A percentile compares a stretch with the other conserved stretches of the same genome.
Evolutionary conservation across 2,797 vertebrate species (phyloP).

Genomic region (Coilia nasus): DNA sequence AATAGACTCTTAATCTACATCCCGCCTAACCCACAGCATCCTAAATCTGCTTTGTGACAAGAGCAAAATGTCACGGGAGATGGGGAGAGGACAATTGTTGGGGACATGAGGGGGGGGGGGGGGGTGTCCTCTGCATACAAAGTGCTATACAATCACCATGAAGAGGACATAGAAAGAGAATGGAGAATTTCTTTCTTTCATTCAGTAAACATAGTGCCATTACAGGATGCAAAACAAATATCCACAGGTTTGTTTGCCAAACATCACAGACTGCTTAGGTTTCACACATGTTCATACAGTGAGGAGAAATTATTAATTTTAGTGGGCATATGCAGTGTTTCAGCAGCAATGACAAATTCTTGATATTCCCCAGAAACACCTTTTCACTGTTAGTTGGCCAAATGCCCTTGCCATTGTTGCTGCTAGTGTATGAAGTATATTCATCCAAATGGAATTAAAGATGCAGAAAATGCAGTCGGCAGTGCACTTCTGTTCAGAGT

Average conservation of each 20-base stretch:
- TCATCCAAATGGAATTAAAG: background rate
- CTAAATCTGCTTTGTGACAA: constrained; percentile 5
- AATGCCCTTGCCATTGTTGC: background rate
- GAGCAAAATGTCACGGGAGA: background rate
- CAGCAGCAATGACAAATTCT: background rate
- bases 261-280: background rate
- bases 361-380: too few species aligned
- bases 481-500: background rate
- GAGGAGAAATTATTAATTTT: background rate
- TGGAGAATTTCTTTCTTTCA: background rate
- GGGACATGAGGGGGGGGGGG: background rate
- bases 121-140: background rate
- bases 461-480: background rate
- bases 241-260: background rate
- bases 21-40: background rate
- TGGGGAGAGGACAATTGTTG: background rate
- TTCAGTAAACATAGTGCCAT: background rate
- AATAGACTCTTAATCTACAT: constrained; percentile 3
- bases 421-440: background rate
- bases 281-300: background rate
- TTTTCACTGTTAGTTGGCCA: too few species aligned
- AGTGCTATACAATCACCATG: background rate
- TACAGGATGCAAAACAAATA: background rate
- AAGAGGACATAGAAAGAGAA: background rate
- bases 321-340: background rate